These are phyloP conservation scores for Trematomus bernacchii DNA, from an alignment of 2,797 vertebrate species.

Conservation along the genomic window DNA sequence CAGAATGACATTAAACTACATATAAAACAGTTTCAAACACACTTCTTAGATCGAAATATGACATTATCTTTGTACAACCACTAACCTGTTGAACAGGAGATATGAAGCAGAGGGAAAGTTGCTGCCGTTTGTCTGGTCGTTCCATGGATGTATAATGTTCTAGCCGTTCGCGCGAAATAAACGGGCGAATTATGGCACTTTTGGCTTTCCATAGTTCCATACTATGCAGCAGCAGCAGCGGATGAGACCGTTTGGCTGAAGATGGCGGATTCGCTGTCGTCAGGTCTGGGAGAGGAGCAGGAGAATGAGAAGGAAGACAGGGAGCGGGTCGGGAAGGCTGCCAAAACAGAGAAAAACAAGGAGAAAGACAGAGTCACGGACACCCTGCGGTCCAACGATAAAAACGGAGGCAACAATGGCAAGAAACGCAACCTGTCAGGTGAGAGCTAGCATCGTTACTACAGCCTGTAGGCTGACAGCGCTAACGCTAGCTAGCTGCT, in stretches of 20 bases:
- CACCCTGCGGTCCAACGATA: conserved; percentile 90
- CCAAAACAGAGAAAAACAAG: conserved; percentile 49
- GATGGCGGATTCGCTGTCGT: conserved; percentile 86
- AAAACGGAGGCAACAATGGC: conserved; percentile 80
- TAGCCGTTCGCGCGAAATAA: too few relatives aligned
- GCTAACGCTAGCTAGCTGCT: conserved; percentile 25
- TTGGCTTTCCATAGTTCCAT: too few relatives aligned
- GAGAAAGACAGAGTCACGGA: conserved; percentile 83
- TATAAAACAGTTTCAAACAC: too few relatives aligned
- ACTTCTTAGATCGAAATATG: too few relatives aligned
- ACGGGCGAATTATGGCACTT: too few relatives aligned
- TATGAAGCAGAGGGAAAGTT: too few relatives aligned
- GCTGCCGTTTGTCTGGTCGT: too few relatives aligned
- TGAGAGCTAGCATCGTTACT: conserved; percentile 77
- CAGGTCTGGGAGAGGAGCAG: conserved; percentile 82
- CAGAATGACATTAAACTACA: too few relatives aligned
- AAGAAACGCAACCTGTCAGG: conserved; percentile 90
- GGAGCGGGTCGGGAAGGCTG: conserved; percentile 67
- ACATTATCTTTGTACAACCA: too few relatives aligned
- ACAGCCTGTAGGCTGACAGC: conserved; percentile 49
- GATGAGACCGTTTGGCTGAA: conserved; percentile 77
- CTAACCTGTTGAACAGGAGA: too few relatives aligned
- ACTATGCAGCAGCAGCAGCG: conserved; percentile 39
- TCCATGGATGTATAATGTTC: too few relatives aligned
- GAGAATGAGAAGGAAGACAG: conserved; percentile 81